A percentile compares a stretch with the other conserved stretches of the same genome.
phyloP scores from a whole-genome alignment of 2,797 vertebrate species.

The Melanotaenia pygmaea region DNA sequence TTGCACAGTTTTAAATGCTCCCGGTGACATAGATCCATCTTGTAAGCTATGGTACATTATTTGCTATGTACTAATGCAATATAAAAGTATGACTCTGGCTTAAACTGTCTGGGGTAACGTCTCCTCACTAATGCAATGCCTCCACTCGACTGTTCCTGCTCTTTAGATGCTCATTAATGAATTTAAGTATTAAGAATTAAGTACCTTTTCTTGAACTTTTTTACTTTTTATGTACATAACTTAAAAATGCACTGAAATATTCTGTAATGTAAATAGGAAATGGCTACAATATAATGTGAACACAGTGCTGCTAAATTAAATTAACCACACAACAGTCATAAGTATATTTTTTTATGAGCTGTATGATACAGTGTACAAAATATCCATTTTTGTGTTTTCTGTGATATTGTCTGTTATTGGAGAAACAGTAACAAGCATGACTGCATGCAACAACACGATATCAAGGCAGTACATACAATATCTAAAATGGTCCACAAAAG shows the following conservation, averaged over 20 bases:
- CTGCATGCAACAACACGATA: too few species aligned
- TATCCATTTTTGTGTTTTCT: too few species aligned
- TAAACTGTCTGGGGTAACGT: not conserved
- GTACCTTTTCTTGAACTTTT: not conserved
- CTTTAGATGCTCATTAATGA: not conserved
- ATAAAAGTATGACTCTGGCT: not conserved
- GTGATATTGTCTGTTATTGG: too few species aligned
- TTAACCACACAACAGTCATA: not conserved
- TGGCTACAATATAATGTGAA: not conserved
- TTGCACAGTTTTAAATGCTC: not conserved
- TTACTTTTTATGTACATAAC: not conserved
- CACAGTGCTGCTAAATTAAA: not conserved
- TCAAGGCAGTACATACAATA: not conserved
- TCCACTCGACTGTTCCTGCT: not conserved
- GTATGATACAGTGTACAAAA: not conserved
- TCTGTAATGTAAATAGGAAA: not conserved
- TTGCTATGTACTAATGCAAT: not conserved
- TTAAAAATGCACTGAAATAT: not conserved
- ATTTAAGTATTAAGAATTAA: too few species aligned
- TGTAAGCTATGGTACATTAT: not conserved
- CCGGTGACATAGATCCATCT: not conserved
- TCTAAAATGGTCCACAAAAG: not conserved
- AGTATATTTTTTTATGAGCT: not conserved
- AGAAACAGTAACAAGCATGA: too few species aligned
- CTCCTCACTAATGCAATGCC: not conserved